Conservation (phyloP, 1,140 invertebrate genomes). For the Nymphalis io region DNA sequence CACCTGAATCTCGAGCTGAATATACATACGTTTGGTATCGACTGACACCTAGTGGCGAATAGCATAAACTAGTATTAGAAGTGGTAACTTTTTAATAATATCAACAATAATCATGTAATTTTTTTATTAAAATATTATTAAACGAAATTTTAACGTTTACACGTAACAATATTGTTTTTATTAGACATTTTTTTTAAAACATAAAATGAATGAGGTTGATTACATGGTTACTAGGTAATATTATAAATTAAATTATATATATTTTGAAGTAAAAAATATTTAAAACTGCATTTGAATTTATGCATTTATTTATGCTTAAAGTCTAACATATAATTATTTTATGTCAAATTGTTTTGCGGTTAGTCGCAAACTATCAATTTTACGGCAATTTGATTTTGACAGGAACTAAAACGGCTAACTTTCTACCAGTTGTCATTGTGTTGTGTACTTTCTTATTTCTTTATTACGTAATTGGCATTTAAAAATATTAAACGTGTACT, state of each 20-base stretch:
- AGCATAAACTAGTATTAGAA: slow-evolving; percentile 31
- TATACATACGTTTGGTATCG: not conserved
- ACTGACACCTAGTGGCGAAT: slow-evolving; percentile 56
- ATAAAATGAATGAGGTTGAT: too few species aligned
- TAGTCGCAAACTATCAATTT: slow-evolving; percentile 62
- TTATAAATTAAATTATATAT: not conserved
- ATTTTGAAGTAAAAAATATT: not conserved
- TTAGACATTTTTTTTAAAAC: too few species aligned
- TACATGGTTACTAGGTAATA: not conserved
- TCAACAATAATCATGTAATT: too few species aligned
- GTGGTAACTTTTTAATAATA: too few species aligned
- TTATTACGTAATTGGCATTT: slow-evolving; percentile 69
- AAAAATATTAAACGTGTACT: slow-evolving; percentile 62
- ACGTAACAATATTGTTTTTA: too few species aligned
- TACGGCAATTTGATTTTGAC: slow-evolving; percentile 58
- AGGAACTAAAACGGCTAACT: slow-evolving; percentile 54
- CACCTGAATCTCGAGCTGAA: too few species aligned
- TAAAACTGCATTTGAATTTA: not conserved
- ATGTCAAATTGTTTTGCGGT: slow-evolving; percentile 45
- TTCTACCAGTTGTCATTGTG: slow-evolving; percentile 63
- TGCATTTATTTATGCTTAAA: not conserved
- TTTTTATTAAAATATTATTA: too few species aligned
- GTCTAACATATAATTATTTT: slow-evolving; percentile 25
- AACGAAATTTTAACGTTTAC: too few species aligned
- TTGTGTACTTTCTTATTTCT: slow-evolving; percentile 71